Evolutionary conservation across 2,888 invertebrate species (phyloP), one percentile per base, ranked within the genome.

Genomic region (Hemicrepidius hirtus): DNA sequence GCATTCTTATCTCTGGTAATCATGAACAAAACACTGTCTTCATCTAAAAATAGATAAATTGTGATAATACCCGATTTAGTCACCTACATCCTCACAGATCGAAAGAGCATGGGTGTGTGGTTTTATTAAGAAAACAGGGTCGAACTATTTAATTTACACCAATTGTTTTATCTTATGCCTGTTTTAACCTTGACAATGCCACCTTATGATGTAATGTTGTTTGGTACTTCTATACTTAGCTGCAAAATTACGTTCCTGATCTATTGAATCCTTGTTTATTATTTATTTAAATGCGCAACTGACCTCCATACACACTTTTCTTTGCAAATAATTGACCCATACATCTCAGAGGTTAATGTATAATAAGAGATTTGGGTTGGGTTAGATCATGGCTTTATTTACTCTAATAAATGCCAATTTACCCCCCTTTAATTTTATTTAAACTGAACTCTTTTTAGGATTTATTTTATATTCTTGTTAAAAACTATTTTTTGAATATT

Each of bases 131-230:
- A 57, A 57, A 37, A 21, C 46, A 59, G 53, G 46, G 57, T 12
- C 46, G 46, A 18, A 32, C 41, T 20, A 59, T 28, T 46, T 46
- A 68, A 68, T 68, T 68, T 46, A 68, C 32, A 24, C 10, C 60
- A 68, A 68, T 62, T 68, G 37, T 50, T 65, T 65, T 18, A 53
- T 40, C 16, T 37, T 50, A 28, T 67, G 24, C 16, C n/a, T 16
- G n/a, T 16, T 50, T 53, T 65, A 55, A 50, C 71, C 71, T 72
- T 72, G 71, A 53, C 68, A 72, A 37, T 72, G 71, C 68, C 68
- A 72, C 55, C 68, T 72, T 63, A 68, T 72, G 71, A 72, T 72
- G 71, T 72, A 67, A 72, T 62, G 20, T 41, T 18, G 40, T 57
- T 32, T 57, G 18, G 4, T 59, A 41, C 24, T 57, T 44, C 41